Percentiles rank a stretch among this genome's conserved stretches.
Evolutionary conservation across 2,797 vertebrate genomes (phyloP).

Genomic region (Sebastes minor): DNA sequence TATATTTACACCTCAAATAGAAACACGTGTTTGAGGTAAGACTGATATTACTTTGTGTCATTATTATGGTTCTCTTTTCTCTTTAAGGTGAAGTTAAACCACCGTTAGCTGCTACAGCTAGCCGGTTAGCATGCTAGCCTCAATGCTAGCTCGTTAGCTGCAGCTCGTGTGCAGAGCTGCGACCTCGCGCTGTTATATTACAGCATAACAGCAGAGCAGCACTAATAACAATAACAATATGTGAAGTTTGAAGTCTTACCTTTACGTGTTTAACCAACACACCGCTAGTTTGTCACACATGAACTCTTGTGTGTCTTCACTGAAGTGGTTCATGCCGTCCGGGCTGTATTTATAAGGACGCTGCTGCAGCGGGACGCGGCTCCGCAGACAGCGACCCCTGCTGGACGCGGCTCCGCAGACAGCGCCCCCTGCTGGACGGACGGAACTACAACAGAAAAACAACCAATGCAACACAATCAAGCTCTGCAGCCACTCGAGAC

Average conservation of each 20-base stretch:
- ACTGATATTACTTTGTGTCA: fast-evolving
- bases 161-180: neutral
- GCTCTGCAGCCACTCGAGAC: neutral
- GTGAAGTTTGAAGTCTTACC: slow-evolving; percentile 42
- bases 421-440: slow-evolving; percentile 52
- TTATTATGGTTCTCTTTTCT: fast-evolving
- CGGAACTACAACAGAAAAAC: neutral
- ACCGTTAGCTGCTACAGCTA: neutral
- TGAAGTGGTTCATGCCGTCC: slow-evolving; percentile 33
- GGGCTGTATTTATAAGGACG: slow-evolving; percentile 63
- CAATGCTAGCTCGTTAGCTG: neutral
- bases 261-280: slow-evolving; percentile 23
- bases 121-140: neutral
- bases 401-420: neutral
- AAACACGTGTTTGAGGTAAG: fast-evolving
- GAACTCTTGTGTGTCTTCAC: slow-evolving; percentile 28
- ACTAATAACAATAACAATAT: too few relatives aligned
- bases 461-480: neutral
- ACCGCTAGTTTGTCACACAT: slow-evolving; percentile 25
- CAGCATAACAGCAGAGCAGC: too few relatives aligned
- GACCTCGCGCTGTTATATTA: fast-evolving
- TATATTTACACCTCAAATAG: fast-evolving
- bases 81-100: neutral
- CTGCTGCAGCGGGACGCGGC: neutral
- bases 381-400: slow-evolving; percentile 35